Conservation (phyloP, 2,113 vertebrate species). For the Lycocorax pyrrhopterus region DNA sequence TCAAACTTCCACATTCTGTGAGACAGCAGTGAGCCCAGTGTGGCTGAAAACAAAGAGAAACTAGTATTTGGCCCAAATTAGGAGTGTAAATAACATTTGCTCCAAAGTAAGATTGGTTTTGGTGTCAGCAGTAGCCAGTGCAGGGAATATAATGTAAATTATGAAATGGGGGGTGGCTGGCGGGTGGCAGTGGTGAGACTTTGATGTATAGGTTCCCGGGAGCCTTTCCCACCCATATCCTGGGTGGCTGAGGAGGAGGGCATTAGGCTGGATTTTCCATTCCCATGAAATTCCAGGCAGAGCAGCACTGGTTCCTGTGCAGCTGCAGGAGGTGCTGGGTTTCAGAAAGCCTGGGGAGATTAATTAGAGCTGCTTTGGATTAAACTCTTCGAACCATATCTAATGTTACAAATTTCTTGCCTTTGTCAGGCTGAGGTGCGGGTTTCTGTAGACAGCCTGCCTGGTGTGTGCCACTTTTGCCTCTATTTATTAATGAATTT, state of each 20-base stretch:
- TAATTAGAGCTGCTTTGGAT: constrained; percentile 71
- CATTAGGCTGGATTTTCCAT: constrained; percentile 51
- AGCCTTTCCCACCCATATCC: neutral
- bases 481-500: neutral
- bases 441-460: constrained; percentile 17
- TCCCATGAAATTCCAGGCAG: constrained; percentile 46
- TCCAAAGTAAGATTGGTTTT: neutral
- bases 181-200: neutral
- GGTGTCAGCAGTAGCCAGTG: neutral
- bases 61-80: neutral
- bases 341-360: constrained; percentile 62
- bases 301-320: constrained; percentile 4
- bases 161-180: neutral
- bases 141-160: constrained; percentile 4
- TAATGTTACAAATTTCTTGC: constrained; percentile 44
- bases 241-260: neutral
- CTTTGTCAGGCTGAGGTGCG: constrained; percentile 52
- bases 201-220: neutral
- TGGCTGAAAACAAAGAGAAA: neutral
- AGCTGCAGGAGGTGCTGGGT: constrained; percentile 1
- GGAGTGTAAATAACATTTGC: neutral
- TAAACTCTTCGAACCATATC: constrained; percentile 67
- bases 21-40: neutral
- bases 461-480: neutral
- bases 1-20: neutral